Evolutionary conservation across 2,113 vertebrate species (phyloP).

Genomic region (Condylura cristata): DNA sequence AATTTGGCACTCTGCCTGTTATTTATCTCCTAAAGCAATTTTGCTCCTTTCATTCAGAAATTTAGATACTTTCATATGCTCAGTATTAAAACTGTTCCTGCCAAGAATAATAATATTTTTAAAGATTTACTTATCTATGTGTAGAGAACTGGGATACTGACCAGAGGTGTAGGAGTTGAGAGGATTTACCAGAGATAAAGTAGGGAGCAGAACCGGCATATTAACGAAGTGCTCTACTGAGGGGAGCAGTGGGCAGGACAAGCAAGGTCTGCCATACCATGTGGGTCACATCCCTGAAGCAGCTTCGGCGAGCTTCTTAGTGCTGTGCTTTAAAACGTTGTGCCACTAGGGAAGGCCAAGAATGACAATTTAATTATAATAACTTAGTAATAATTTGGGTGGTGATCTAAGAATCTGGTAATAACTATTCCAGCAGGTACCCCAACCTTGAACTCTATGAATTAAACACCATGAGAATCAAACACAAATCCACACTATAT

Average conservation of each 20-base stretch:
- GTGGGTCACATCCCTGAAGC: too few relatives aligned
- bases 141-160: too few relatives aligned
- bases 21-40: slow-evolving; percentile 28
- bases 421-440: neutral
- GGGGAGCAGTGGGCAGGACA: too few relatives aligned
- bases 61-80: neutral
- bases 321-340: too few relatives aligned
- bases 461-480: neutral
- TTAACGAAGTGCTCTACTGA: too few relatives aligned
- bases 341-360: too few relatives aligned
- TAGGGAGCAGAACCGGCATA: too few relatives aligned
- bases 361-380: neutral
- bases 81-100: neutral
- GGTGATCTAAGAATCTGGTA: neutral
- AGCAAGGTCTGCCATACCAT: too few relatives aligned
- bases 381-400: neutral
- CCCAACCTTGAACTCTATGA: neutral
- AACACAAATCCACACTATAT: neutral
- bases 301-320: too few relatives aligned
- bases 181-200: too few relatives aligned
- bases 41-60: slow-evolving; percentile 2
- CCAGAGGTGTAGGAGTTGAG: too few relatives aligned
- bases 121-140: too few relatives aligned
- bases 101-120: neutral
- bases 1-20: neutral